A percentile compares a stretch with the other conserved stretches of the same genome.
Evolutionary conservation across 2,888 invertebrate genomes (phyloP).

Genomic region (Lithosia quadra): DNA sequence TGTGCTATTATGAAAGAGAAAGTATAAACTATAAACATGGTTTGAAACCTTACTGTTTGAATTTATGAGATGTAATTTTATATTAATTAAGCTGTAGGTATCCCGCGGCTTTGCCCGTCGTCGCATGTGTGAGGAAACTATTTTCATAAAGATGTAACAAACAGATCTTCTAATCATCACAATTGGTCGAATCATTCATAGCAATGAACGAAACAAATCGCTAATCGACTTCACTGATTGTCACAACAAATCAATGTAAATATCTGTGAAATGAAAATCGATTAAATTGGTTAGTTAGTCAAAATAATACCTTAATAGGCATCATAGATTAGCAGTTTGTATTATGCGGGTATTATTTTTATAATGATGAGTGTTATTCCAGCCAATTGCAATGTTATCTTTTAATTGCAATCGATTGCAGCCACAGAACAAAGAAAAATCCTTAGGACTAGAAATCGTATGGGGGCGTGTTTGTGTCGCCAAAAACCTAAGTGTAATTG

Average conservation of each 20-base stretch:
- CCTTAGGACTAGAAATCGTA: too few relatives aligned
- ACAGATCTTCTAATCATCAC: background rate
- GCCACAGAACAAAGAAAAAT: too few relatives aligned
- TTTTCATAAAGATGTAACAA: background rate
- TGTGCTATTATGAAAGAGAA: slow-evolving; percentile 9
- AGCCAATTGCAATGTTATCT: too few relatives aligned
- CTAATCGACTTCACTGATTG: background rate
- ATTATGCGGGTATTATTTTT: too few relatives aligned
- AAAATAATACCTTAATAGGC: too few relatives aligned
- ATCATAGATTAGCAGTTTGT: too few relatives aligned
- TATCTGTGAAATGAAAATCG: background rate
- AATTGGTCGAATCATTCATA: background rate
- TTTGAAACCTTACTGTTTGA: background rate
- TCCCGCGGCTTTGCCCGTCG: too few relatives aligned
- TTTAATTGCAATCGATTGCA: too few relatives aligned
- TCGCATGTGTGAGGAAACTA: too few relatives aligned
- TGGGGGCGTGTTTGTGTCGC: too few relatives aligned
- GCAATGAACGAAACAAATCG: background rate
- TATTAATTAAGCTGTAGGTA: background rate
- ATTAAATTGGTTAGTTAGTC: background rate
- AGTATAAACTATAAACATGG: background rate
- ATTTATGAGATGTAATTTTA: slow-evolving; percentile 29
- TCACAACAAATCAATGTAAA: background rate
- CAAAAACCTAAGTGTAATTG: too few relatives aligned
- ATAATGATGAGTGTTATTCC: too few relatives aligned